phyloP scores from a whole-genome alignment of 2,888 invertebrate species.

The Cryptocephalus primarius region DNA sequence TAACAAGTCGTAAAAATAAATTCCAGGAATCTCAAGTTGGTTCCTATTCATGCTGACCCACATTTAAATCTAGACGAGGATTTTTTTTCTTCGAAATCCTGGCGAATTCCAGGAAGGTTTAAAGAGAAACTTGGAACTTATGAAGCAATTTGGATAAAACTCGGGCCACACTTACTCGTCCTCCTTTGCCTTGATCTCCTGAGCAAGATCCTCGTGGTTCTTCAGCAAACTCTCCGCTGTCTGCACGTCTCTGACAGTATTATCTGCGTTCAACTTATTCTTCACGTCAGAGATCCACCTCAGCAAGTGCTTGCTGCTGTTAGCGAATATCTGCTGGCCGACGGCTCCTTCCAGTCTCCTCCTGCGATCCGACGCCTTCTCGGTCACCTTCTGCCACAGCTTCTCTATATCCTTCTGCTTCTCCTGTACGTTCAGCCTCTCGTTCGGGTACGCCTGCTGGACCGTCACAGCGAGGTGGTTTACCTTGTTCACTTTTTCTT shows the following conservation, averaged over 20 bases:
- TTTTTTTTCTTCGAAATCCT: no score
- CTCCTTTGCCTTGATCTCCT: slow-evolving; percentile 82
- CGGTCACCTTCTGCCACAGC: slow-evolving; percentile 80
- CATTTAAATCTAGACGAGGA: no score
- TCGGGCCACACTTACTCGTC: slow-evolving; percentile 59
- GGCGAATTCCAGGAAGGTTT: no score
- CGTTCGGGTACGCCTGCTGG: slow-evolving; percentile 84
- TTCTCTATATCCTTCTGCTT: slow-evolving; percentile 76
- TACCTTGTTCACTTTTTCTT: slow-evolving; percentile 77
- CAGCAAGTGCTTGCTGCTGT: slow-evolving; percentile 69
- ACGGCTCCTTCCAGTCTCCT: slow-evolving; percentile 86
- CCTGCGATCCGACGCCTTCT: slow-evolving; percentile 74
- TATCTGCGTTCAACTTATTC: slow-evolving; percentile 67
- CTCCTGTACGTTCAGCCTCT: slow-evolving; percentile 72
- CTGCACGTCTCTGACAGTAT: slow-evolving; percentile 73
- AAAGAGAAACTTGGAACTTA: no score
- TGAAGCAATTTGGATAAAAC: background rate
- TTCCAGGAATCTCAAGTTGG: no score
- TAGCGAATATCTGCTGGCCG: slow-evolving; percentile 87
- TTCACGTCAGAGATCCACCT: slow-evolving; percentile 75
- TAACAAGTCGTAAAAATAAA: no score
- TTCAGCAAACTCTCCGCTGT: slow-evolving; percentile 86
- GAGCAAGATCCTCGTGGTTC: slow-evolving; percentile 79
- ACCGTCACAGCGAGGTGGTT: slow-evolving; percentile 82
- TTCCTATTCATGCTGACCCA: no score